These are phyloP conservation scores for Willisornis vidua DNA, from an alignment of 2,113 vertebrate species.

Conservation along the genomic window DNA sequence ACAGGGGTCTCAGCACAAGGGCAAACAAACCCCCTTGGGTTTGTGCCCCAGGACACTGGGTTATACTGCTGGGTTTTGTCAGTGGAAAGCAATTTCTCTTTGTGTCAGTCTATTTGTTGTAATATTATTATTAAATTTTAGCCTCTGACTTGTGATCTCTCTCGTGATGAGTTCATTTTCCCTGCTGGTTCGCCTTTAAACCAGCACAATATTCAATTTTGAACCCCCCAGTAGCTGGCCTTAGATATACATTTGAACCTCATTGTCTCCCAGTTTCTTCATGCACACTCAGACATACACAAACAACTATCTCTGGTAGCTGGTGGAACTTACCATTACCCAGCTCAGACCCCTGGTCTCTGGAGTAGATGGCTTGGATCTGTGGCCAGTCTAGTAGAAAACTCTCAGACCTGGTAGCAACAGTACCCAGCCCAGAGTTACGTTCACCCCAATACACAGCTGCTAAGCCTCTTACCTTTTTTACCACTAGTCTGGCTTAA, in stretches of 20 bases:
- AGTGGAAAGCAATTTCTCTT: no score
- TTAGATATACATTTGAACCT: neutral
- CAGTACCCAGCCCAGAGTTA: rapidly evolving
- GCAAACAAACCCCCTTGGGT: no score
- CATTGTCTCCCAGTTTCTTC: neutral
- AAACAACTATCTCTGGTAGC: neutral
- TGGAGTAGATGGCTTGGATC: neutral
- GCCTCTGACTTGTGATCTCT: no score
- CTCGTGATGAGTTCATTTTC: no score
- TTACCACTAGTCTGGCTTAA: neutral
- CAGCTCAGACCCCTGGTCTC: neutral
- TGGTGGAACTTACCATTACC: neutral
- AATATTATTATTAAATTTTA: no score
- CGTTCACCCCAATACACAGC: rapidly evolving
- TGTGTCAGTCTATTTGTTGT: no score
- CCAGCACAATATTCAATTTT: neutral
- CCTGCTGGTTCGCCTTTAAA: no score
- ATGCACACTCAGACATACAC: neutral
- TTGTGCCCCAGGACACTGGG: no score
- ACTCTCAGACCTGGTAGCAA: neutral
- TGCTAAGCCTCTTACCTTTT: neutral
- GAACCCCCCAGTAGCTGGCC: neutral
- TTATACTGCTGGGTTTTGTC: no score
- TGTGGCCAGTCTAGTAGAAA: rapidly evolving
- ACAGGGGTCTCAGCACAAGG: no score